Conservation (phyloP, 2,113 vertebrate species). For the Scophthalmus maximus region DNA sequence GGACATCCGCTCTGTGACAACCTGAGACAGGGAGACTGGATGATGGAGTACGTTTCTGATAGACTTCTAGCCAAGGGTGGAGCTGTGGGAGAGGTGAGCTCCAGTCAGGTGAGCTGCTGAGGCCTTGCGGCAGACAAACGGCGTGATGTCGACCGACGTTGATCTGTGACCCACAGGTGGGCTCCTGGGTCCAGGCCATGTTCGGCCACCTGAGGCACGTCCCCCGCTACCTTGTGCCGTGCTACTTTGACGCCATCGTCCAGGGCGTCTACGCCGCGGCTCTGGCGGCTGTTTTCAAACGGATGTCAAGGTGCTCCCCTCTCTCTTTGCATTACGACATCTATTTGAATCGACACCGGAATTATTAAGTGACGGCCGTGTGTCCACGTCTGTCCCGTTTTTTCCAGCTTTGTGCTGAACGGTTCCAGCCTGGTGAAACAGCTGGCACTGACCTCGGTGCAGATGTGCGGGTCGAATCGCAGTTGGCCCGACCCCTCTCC, state of each 20-base stretch:
- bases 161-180: slow-evolving; percentile 85
- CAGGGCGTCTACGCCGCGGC: slow-evolving; percentile 91
- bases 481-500: slow-evolving; percentile 86
- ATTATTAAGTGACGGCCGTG: too few relatives aligned
- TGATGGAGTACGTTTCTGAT: slow-evolving; percentile 92
- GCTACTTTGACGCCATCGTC: slow-evolving; percentile 96
- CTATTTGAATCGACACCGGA: slow-evolving; percentile 69
- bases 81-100: slow-evolving; percentile 85
- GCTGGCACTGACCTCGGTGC: slow-evolving; percentile 92
- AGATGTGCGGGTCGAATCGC: slow-evolving; percentile 92
- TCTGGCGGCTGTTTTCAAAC: slow-evolving; percentile 87
- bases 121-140: too few relatives aligned
- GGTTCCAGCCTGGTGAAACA: slow-evolving; percentile 94
- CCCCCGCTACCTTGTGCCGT: slow-evolving; percentile 95
- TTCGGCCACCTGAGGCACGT: slow-evolving; percentile 93
- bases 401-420: slow-evolving; percentile 90
- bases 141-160: too few relatives aligned
- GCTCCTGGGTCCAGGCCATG: slow-evolving; percentile 92
- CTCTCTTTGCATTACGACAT: too few relatives aligned
- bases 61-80: slow-evolving; percentile 88
- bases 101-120: not conserved
- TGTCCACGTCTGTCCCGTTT: too few relatives aligned
- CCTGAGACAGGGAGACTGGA: slow-evolving; percentile 96
- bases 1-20: slow-evolving; percentile 96
- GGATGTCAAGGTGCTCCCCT: slow-evolving; percentile 99